phyloP scores from a whole-genome alignment of 1,140 invertebrate species.

The Euwallacea similis region DNA sequence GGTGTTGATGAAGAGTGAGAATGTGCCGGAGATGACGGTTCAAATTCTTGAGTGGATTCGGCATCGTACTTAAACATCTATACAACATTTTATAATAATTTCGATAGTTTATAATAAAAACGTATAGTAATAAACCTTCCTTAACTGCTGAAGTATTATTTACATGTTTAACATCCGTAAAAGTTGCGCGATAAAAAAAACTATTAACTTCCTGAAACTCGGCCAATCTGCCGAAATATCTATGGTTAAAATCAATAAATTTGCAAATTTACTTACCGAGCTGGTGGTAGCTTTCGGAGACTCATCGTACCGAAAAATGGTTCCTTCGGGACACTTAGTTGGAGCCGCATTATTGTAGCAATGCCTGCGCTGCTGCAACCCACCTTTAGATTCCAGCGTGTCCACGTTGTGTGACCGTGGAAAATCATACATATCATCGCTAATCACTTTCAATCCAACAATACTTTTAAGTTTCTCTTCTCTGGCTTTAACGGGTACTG shows the following conservation, averaged over 20 bases:
- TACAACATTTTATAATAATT: background rate
- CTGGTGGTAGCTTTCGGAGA: constrained; percentile 50
- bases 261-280: constrained; percentile 20
- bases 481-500: constrained; percentile 37
- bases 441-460: constrained; percentile 29
- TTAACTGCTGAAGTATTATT: background rate
- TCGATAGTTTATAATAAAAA: background rate
- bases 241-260: no score
- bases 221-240: background rate
- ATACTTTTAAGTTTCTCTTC: constrained; percentile 12
- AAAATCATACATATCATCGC: constrained; percentile 74
- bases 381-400: constrained; percentile 44
- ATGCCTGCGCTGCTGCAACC: constrained; percentile 55
- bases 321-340: constrained; percentile 58
- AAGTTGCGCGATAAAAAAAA: no score
- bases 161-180: no score
- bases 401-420: constrained; percentile 64
- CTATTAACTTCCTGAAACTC: background rate
- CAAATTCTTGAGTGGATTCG: constrained; percentile 54
- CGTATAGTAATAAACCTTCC: background rate
- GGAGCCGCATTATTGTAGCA: constrained; percentile 75
- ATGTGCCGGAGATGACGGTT: constrained; percentile 59
- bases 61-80: constrained; percentile 64
- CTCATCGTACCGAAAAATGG: constrained; percentile 61
- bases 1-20: constrained; percentile 59